These are phyloP conservation scores for Sialis fuliginosa DNA, from an alignment of 2,888 invertebrate genomes.

Conservation along the genomic window DNA sequence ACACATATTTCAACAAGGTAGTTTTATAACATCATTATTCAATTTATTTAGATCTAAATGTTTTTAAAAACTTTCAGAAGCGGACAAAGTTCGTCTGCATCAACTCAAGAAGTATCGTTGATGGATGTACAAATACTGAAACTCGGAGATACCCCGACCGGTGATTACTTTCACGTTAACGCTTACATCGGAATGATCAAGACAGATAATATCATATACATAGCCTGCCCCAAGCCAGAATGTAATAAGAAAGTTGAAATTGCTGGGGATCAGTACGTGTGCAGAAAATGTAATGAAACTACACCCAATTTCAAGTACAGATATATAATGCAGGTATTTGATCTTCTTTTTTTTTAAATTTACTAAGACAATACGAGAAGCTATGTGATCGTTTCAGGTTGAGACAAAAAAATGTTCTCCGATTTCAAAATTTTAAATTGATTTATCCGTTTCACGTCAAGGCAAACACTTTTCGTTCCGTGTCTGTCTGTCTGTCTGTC, in stretches of 20 bases:
- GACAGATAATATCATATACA: slow-evolving; percentile 73
- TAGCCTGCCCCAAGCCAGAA: slow-evolving; percentile 71
- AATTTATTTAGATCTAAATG: neutral
- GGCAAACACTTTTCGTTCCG: too few relatives aligned
- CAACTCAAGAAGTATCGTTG: slow-evolving; percentile 57
- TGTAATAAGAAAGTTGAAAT: slow-evolving; percentile 95
- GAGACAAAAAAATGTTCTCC: too few relatives aligned
- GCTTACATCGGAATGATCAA: slow-evolving; percentile 64
- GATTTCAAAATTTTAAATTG: too few relatives aligned
- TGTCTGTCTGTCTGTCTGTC: too few relatives aligned
- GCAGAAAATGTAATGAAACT: slow-evolving; percentile 86
- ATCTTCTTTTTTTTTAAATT: neutral
- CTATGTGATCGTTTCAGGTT: too few relatives aligned
- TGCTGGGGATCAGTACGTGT: slow-evolving; percentile 73
- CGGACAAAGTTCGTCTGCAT: slow-evolving; percentile 28
- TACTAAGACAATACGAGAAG: neutral
- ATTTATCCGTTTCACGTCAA: too few relatives aligned
- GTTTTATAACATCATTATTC: slow-evolving; percentile 3
- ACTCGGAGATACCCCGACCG: slow-evolving; percentile 54
- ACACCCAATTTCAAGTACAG: slow-evolving; percentile 76
- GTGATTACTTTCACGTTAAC: slow-evolving; percentile 66
- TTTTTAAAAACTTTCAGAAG: slow-evolving; percentile 13
- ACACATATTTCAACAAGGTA: slow-evolving; percentile 48
- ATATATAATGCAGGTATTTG: slow-evolving; percentile 58
- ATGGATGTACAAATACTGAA: slow-evolving; percentile 52